A percentile compares a stretch with the other conserved stretches of the same genome.
Evolutionary conservation across 1,140 invertebrate genomes (phyloP).

Genomic region (Drosophila miranda): DNA sequence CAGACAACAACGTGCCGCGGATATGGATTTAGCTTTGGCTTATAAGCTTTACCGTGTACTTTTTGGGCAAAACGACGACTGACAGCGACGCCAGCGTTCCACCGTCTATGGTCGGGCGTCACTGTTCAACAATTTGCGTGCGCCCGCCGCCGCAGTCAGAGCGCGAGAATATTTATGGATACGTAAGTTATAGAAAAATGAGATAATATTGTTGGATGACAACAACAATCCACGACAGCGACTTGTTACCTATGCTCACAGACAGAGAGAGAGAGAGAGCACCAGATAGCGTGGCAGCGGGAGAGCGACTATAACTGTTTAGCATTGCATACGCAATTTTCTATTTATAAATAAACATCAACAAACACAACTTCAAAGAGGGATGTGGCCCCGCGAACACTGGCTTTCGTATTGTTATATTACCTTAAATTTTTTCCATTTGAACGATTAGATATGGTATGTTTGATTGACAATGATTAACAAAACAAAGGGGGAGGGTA

Average conservation of each 20-base stretch:
- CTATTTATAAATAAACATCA: constrained; percentile 79
- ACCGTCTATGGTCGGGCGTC: constrained; percentile 56
- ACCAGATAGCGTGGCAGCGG: constrained; percentile 7
- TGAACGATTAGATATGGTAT: constrained; percentile 6
- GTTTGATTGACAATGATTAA: too few species aligned
- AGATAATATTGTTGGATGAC: constrained; percentile 65
- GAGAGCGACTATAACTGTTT: constrained; percentile 47
- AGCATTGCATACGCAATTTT: constrained; percentile 82
- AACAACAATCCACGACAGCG: constrained; percentile 74
- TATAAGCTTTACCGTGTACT: constrained; percentile 22
- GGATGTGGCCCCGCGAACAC: constrained; percentile 14
- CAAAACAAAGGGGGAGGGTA: too few species aligned
- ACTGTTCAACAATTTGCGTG: constrained; percentile 42
- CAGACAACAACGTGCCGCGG: constrained; percentile 37
- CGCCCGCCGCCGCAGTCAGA: not conserved
- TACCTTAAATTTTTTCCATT: constrained; percentile 2
- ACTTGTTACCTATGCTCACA: constrained; percentile 50
- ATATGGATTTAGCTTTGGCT: constrained; percentile 37
- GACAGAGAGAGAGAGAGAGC: constrained; percentile 10
- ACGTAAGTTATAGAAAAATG: constrained; percentile 44
- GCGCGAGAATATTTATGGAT: constrained; percentile 35
- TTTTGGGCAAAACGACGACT: constrained; percentile 27
- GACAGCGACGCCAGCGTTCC: constrained; percentile 30
- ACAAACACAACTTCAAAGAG: constrained; percentile 37
- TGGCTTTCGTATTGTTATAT: constrained; percentile 60